phyloP scores from a whole-genome alignment of 2,113 vertebrate genomes.

The Rhinoptilus africanus region DNA sequence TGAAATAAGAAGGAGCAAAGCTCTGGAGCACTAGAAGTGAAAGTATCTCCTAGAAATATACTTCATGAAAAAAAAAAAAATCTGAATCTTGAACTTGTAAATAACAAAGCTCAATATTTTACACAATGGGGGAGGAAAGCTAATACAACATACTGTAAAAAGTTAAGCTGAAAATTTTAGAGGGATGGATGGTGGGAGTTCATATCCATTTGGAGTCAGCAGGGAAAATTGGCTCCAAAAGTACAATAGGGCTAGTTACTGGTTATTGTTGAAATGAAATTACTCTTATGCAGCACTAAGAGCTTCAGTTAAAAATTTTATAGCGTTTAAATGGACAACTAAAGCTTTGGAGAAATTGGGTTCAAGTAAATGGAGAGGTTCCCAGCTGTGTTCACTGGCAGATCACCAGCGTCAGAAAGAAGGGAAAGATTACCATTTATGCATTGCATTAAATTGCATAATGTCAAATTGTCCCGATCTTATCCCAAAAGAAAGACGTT shows the following conservation, averaged over 20 bases:
- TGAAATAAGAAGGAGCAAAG: slow-evolving; percentile 40
- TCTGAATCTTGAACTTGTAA: slow-evolving; percentile 29
- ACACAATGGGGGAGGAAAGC: background rate
- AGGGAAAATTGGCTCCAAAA: slow-evolving; percentile 30
- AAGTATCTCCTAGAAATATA: slow-evolving; percentile 50
- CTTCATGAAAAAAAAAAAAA: background rate
- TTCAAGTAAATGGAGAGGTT: background rate
- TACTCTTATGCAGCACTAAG: slow-evolving; percentile 29
- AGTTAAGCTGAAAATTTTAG: slow-evolving; percentile 42
- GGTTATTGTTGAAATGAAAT: background rate
- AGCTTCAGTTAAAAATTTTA: slow-evolving; percentile 24
- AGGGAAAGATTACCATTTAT: slow-evolving; percentile 3
- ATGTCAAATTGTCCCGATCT: background rate
- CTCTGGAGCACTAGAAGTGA: background rate
- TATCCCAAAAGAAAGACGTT: background rate
- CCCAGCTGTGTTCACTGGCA: background rate
- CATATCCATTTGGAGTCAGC: slow-evolving; percentile 22
- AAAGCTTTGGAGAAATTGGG: slow-evolving; percentile 29
- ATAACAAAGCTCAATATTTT: slow-evolving; percentile 56
- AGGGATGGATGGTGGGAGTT: background rate
- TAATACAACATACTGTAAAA: slow-evolving; percentile 5
- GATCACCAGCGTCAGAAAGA: background rate
- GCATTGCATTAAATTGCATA: background rate
- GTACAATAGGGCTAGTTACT: background rate
- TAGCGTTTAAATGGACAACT: slow-evolving; percentile 45